Evolutionary conservation across 2,113 vertebrate genomes (phyloP).

Genomic region (Zosterops hypoxanthus): DNA sequence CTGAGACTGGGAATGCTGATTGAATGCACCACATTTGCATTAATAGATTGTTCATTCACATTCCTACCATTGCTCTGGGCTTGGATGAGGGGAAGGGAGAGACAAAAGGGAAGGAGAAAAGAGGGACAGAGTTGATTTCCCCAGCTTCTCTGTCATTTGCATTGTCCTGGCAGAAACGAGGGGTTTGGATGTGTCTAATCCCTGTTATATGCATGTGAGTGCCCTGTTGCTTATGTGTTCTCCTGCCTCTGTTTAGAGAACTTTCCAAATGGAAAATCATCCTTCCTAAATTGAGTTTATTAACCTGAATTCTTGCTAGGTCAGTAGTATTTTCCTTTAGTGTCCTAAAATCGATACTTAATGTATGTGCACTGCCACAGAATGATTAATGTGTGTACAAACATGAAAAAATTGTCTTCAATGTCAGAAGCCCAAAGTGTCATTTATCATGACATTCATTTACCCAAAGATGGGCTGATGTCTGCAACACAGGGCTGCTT

Average conservation of each 20-base stretch:
- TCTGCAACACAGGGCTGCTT: not conserved
- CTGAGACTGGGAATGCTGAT: not conserved
- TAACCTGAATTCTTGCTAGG: not conserved
- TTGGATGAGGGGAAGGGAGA: not conserved
- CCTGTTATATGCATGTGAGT: not conserved
- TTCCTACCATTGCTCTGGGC: not conserved
- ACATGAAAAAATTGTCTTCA: not conserved
- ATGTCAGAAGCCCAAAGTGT: not conserved
- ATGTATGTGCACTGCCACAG: not conserved
- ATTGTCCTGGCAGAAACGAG: not conserved
- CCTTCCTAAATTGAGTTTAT: constrained; percentile 5
- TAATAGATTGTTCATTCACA: not conserved
- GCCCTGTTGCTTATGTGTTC: not conserved
- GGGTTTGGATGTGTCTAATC: not conserved
- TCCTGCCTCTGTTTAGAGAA: not conserved
- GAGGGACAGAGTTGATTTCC: not conserved
- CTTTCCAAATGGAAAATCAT: not conserved
- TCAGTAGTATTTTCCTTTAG: constrained; percentile 5
- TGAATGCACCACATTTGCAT: not conserved
- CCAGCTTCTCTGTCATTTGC: not conserved
- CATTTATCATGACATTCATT: not conserved
- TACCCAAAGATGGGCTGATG: not conserved
- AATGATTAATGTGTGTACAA: not conserved
- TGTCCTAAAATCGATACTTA: not conserved
- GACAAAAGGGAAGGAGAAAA: constrained; percentile 13